A percentile compares a stretch with the other conserved stretches of the same genome.
These are phyloP conservation scores for Hypomesus transpacificus DNA, from an alignment of 2,113 vertebrate species.

Conservation along the genomic window DNA sequence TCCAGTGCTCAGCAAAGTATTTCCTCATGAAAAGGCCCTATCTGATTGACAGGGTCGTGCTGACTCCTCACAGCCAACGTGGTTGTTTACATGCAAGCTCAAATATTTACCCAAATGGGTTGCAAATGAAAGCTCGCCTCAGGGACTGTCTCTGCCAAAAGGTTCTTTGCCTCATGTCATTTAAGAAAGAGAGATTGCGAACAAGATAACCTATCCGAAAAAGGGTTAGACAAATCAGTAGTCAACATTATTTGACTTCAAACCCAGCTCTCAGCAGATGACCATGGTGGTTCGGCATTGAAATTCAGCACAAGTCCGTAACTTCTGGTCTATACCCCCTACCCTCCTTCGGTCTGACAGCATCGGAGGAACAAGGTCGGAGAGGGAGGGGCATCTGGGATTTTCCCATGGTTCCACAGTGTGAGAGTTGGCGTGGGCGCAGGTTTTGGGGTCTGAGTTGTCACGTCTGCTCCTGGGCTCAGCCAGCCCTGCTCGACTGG, in stretches of 20 bases:
- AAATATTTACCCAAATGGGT: slow-evolving; percentile 24
- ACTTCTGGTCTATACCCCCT: neutral
- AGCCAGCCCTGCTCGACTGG: slow-evolving; percentile 51
- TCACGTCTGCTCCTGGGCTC: slow-evolving; percentile 53
- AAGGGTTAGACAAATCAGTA: slow-evolving; percentile 37
- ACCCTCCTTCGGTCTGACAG: neutral
- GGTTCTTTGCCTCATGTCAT: slow-evolving; percentile 1
- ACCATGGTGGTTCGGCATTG: slow-evolving; percentile 28
- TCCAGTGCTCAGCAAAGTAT: neutral
- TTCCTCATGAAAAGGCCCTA: slow-evolving; percentile 7
- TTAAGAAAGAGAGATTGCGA: slow-evolving; percentile 32
- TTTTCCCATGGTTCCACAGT: slow-evolving; percentile 11
- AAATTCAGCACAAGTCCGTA: too few species aligned
- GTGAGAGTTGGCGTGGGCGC: neutral
- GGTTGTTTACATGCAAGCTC: slow-evolving; percentile 26
- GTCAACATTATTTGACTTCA: slow-evolving; percentile 32
- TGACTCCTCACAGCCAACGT: slow-evolving; percentile 10
- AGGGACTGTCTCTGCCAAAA: slow-evolving; percentile 7
- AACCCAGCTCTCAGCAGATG: slow-evolving; percentile 9
- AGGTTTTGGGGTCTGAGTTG: slow-evolving; percentile 30
- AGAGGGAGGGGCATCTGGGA: slow-evolving; percentile 13
- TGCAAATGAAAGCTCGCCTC: slow-evolving; percentile 17
- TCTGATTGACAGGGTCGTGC: slow-evolving; percentile 16
- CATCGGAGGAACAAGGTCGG: neutral
- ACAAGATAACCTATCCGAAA: slow-evolving; percentile 39